Conservation (phyloP, 2,888 invertebrate genomes). For the Acrobeloides nanus region DNA sequence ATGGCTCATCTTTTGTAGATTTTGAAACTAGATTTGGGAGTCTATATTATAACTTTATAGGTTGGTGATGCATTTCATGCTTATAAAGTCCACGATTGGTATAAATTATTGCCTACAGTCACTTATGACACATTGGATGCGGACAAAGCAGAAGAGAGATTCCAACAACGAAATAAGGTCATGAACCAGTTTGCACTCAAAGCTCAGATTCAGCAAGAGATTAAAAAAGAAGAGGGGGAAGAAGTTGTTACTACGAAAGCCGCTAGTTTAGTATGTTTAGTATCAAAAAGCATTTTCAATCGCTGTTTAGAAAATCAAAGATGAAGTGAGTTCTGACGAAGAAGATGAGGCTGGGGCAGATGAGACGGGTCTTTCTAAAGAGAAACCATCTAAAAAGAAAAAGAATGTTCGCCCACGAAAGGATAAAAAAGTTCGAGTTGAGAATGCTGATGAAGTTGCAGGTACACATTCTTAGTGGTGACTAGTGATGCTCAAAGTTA, state of each 20-base stretch:
- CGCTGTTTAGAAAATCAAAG: slow-evolving; percentile 47
- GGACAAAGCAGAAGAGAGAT: slow-evolving; percentile 96
- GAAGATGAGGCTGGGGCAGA: slow-evolving; percentile 20
- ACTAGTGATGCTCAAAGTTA: too few species aligned
- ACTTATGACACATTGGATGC: slow-evolving; percentile 86
- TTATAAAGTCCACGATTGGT: slow-evolving; percentile 77
- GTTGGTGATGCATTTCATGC: slow-evolving; percentile 42
- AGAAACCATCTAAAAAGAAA: slow-evolving; percentile 26
- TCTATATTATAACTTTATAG: slow-evolving; percentile 8
- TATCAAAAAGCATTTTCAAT: slow-evolving; percentile 1
- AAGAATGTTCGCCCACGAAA: slow-evolving; percentile 28
- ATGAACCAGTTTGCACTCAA: slow-evolving; percentile 79
- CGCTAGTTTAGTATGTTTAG: slow-evolving; percentile 12
- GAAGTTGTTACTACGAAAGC: slow-evolving; percentile 24
- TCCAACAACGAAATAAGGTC: slow-evolving; percentile 84
- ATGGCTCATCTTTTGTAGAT: neutral
- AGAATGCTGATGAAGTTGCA: slow-evolving; percentile 48
- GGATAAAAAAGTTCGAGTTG: slow-evolving; percentile 33
- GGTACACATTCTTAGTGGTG: slow-evolving; percentile 32
- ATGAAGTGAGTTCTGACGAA: slow-evolving; percentile 28
- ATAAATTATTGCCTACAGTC: slow-evolving; percentile 80
- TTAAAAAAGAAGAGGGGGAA: slow-evolving; percentile 55
- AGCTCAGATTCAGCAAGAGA: slow-evolving; percentile 56
- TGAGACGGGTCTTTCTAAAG: slow-evolving; percentile 3
- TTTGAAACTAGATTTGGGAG: neutral